Evolutionary conservation across 2,797 vertebrate species (phyloP).

Genomic region (Gymnocypris eckloni): DNA sequence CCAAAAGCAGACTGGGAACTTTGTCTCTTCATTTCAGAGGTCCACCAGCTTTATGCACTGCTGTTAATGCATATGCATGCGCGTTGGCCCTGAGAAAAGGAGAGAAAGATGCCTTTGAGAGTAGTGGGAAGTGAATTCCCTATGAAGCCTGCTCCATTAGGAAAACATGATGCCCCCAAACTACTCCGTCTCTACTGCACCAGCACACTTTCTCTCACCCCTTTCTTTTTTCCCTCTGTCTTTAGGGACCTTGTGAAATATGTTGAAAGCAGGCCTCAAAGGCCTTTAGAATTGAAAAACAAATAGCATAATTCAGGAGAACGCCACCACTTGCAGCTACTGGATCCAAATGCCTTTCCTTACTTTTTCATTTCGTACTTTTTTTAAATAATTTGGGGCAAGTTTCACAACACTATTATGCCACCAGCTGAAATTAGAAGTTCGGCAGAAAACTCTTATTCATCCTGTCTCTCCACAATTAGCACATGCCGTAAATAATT

Average conservation of each 20-base stretch:
- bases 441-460: constrained; percentile 37
- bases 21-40: neutral
- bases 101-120: constrained; percentile 38
- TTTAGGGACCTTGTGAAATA: constrained; percentile 66
- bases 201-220: constrained; percentile 21
- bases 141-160: constrained; percentile 50
- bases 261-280: constrained; percentile 74
- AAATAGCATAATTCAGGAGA: constrained; percentile 79
- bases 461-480: constrained; percentile 51
- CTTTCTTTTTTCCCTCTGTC: constrained; percentile 43
- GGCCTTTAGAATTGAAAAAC: constrained; percentile 70
- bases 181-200: constrained; percentile 22
- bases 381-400: constrained; percentile 56
- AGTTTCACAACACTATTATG: constrained; percentile 44
- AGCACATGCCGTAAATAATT: constrained; percentile 50
- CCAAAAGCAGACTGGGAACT: neutral
- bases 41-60: neutral
- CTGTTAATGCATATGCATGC: neutral
- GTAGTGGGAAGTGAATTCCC: constrained; percentile 39
- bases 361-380: constrained; percentile 45
- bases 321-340: constrained; percentile 63
- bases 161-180: constrained; percentile 59
- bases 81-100: constrained; percentile 10
- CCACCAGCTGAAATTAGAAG: constrained; percentile 42
- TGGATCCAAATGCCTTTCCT: constrained; percentile 47